Conservation (phyloP, 2,888 invertebrate genomes). For the Bellardia pandia region DNA sequence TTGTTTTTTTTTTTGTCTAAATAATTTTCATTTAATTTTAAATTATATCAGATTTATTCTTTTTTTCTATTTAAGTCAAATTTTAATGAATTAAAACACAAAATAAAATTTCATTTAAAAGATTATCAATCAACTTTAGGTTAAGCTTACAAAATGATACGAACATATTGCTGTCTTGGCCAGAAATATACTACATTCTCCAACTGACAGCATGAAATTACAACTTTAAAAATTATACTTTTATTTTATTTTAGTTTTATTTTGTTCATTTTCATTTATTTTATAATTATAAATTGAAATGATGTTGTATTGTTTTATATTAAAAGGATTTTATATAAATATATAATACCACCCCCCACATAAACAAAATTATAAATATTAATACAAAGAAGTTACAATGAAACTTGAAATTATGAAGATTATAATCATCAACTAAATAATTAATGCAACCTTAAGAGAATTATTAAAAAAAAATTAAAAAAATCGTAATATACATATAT, state of each 20-base stretch:
- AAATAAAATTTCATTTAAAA: neutral
- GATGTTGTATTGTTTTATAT: constrained; percentile 29
- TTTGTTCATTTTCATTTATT: neutral
- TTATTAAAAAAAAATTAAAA: constrained; percentile 23
- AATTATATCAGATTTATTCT: neutral
- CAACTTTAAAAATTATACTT: neutral
- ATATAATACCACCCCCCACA: neutral
- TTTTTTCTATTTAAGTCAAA: constrained; percentile 17
- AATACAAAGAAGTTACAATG: neutral
- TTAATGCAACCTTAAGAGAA: constrained; percentile 41
- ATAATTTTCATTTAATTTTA: constrained; percentile 8
- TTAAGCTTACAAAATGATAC: too few relatives aligned
- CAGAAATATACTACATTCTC: neutral
- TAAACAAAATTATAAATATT: neutral
- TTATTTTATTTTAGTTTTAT: neutral
- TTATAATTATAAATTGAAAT: neutral
- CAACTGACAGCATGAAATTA: neutral
- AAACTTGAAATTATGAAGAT: neutral
- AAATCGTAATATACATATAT: constrained; percentile 50
- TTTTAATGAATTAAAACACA: constrained; percentile 10
- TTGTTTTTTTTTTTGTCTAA: neutral
- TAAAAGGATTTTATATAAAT: constrained; percentile 23
- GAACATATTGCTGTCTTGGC: too few relatives aligned
- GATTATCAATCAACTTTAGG: too few relatives aligned
- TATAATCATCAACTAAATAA: constrained; percentile 1